phyloP scores from a whole-genome alignment of 2,797 vertebrate species.

The Scomberomorus guttatus region DNA sequence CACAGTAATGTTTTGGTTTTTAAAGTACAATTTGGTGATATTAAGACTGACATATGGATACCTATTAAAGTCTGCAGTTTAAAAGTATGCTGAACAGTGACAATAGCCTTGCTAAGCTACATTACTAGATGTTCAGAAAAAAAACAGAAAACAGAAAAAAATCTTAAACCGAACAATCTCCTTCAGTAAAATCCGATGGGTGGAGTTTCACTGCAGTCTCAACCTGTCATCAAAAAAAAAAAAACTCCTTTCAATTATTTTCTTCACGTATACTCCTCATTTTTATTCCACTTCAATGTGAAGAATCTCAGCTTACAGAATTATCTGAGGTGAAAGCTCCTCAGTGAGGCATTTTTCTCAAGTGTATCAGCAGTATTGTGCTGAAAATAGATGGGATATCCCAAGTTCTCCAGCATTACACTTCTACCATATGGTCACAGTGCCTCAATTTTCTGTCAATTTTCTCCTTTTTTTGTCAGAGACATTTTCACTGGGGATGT shows the following conservation, averaged over 20 bases:
- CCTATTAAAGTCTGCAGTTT: no score
- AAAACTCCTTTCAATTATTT: constrained; percentile 19
- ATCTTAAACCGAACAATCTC: not conserved
- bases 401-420: not conserved
- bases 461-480: not conserved
- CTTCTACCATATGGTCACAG: not conserved
- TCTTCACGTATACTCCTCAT: not conserved
- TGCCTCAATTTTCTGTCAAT: not conserved
- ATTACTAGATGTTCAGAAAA: no score
- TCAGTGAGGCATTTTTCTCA: constrained; percentile 24
- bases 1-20: no score
- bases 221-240: not conserved
- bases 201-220: constrained; percentile 7
- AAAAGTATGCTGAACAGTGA: not conserved
- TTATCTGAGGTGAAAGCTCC: constrained; percentile 28
- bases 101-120: not conserved
- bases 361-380: constrained; percentile 6
- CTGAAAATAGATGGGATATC: constrained; percentile 33
- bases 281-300: constrained; percentile 20
- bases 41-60: not conserved
- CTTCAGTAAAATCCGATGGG: not conserved
- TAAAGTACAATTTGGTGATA: not conserved
- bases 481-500: constrained; percentile 9
- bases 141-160: not conserved
- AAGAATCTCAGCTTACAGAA: constrained; percentile 31